Percentiles rank a stretch among this genome's conserved stretches.
These are phyloP conservation scores for Drosophila repleta DNA, from an alignment of 1,140 invertebrate genomes.

Conservation along the genomic window DNA sequence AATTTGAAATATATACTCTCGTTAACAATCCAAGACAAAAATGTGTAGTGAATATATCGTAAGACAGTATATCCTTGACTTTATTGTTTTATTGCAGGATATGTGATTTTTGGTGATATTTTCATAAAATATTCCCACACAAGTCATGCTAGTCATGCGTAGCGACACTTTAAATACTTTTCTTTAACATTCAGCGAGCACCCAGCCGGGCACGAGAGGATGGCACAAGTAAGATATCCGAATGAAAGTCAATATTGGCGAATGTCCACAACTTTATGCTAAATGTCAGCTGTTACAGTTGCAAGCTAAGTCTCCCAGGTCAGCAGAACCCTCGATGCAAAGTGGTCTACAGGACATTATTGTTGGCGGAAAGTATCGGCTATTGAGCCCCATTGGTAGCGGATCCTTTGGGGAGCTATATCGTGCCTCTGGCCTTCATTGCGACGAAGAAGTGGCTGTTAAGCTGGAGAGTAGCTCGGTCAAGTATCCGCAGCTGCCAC, in stretches of 20 bases:
- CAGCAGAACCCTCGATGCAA: not conserved
- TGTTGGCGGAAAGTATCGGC: slow-evolving; percentile 93
- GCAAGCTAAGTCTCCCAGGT: not conserved
- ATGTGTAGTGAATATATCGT: too few relatives aligned
- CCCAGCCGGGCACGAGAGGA: not conserved
- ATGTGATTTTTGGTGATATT: not conserved
- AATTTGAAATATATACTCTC: too few relatives aligned
- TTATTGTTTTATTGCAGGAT: not conserved
- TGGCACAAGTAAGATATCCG: slow-evolving; percentile 7
- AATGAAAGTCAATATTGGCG: slow-evolving; percentile 8
- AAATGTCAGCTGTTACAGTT: not conserved
- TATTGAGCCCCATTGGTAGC: slow-evolving; percentile 95
- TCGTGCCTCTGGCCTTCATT: slow-evolving; percentile 93
- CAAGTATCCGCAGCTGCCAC: slow-evolving; percentile 94
- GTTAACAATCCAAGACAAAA: too few relatives aligned
- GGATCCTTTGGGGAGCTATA: slow-evolving; percentile 98
- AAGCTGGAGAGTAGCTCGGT: slow-evolving; percentile 95
- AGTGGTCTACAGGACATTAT: slow-evolving; percentile 73
- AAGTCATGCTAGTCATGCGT: slow-evolving; percentile 8
- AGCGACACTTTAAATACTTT: slow-evolving; percentile 32
- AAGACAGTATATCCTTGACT: slow-evolving; percentile 13
- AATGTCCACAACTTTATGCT: not conserved
- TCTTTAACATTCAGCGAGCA: slow-evolving; percentile 17
- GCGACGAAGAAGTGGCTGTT: slow-evolving; percentile 97
- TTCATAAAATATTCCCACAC: slow-evolving; percentile 13